phyloP scores from a whole-genome alignment of 2,888 invertebrate species.

The Rhamphomyia laevipes region DNA sequence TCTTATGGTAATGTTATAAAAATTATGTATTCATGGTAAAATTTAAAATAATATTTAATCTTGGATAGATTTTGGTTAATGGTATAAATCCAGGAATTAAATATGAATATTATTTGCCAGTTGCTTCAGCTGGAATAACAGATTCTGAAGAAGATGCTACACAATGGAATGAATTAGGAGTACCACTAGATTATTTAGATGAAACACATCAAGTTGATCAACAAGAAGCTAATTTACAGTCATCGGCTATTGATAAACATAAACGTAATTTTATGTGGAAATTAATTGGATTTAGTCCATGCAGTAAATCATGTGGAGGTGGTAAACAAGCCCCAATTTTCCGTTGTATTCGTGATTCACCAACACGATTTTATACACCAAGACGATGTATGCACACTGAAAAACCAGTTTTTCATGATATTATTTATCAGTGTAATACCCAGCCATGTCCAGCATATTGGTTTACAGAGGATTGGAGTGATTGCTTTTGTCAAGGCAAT shows the following conservation, averaged over 20 bases:
- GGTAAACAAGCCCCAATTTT: constrained; percentile 33
- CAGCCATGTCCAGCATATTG: constrained; percentile 73
- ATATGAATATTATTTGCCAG: constrained; percentile 73
- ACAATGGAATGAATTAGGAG: constrained; percentile 28
- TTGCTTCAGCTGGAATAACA: constrained; percentile 35
- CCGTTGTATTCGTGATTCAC: constrained; percentile 52
- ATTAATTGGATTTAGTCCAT: constrained; percentile 60
- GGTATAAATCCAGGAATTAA: constrained; percentile 74
- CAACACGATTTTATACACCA: constrained; percentile 49
- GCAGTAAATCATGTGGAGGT: constrained; percentile 68
- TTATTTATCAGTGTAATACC: constrained; percentile 54
- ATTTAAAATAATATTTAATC: background rate
- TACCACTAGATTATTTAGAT: constrained; percentile 23
- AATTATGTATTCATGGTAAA: background rate
- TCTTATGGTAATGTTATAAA: constrained; percentile 22
- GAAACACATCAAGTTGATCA: constrained; percentile 18
- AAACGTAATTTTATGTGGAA: constrained; percentile 56
- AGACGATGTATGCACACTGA: constrained; percentile 51
- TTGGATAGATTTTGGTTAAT: constrained; percentile 59
- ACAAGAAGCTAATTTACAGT: constrained; percentile 7
- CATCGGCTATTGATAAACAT: constrained; percentile 35
- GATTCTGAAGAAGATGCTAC: constrained; percentile 32
- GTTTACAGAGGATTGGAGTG: constrained; percentile 61
- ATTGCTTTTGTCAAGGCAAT: constrained; percentile 56
- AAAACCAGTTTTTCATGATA: constrained; percentile 45